Base-by-base conservation (phyloP, 2,888 invertebrate genomes). In the Lithophane socia region DNA sequence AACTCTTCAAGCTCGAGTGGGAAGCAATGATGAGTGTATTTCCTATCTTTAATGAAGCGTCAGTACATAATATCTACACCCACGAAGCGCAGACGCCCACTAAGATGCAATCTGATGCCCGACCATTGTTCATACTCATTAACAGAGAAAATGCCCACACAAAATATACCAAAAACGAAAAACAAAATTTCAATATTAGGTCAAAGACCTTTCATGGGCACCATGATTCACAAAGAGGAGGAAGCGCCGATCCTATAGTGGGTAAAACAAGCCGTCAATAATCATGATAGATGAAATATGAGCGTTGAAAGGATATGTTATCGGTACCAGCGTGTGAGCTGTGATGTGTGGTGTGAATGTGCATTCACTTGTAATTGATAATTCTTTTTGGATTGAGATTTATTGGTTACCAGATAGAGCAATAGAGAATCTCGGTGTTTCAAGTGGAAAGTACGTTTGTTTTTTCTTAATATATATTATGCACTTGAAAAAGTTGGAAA, bases 121-220 rank as follows among this genome's bases (percentile, higher is more conserved):
- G 82, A 69, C 90, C 86, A 91, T 91, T 92, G 91, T 92, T 90
- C 87, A 75, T 87, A 88, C 85, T 91, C 88, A 91, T 91, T 90
- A 89, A 86, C 82, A 80, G 86, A 87, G 86, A 84, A 88, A 89
- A 82, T 76, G 76, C 91, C 91, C 88, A 90, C 90, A 80, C 87
- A 77, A 85, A 82, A 80, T 73, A 63, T 69, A 77, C 54, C 63
- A 78, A 75, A 77, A 73, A 63, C 56, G 75, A 77, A 68, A 77
- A 77, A 79, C 42, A 44, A 60, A 75, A 81, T 76, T 79, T 85
- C 70, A 70, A 78, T 84, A 77, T 84, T 73, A 75, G 84, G 81
- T 86, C 87, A 81, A 71, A 80, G 87, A 79, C 79, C 82, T 81
- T 52, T n/a, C 58, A 61, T 66, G 73, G 73, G 61, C 63, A 58